These are phyloP conservation scores for Sinella curviseta DNA, from an alignment of 1,140 invertebrate genomes.

Conservation along the genomic window DNA sequence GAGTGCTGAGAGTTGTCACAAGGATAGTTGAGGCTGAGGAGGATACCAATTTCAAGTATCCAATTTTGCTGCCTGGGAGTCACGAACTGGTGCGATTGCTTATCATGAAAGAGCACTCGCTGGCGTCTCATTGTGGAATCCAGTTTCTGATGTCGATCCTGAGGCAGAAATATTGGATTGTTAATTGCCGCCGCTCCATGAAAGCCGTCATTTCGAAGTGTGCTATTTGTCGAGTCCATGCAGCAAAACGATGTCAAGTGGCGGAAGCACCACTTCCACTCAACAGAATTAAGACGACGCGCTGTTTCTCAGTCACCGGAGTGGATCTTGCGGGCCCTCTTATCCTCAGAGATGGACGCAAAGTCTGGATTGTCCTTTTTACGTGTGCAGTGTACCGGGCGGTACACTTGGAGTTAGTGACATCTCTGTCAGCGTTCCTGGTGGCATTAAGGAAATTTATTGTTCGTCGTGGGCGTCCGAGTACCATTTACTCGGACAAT, in stretches of 20 bases:
- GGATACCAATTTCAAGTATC: neutral
- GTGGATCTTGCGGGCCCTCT: constrained; percentile 50
- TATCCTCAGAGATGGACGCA: constrained; percentile 40
- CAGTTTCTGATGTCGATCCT: neutral
- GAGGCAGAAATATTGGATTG: constrained; percentile 36
- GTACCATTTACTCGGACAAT: constrained; percentile 49
- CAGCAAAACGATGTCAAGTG: constrained; percentile 22
- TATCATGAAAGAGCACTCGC: constrained; percentile 18
- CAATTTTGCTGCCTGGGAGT: constrained; percentile 19
- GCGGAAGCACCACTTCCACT: constrained; percentile 40
- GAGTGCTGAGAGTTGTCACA: constrained; percentile 19
- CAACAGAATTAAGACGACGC: constrained; percentile 30
- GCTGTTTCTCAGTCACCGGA: constrained; percentile 39
- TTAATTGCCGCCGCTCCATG: constrained; percentile 18
- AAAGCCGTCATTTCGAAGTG: constrained; percentile 29
- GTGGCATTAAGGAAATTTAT: constrained; percentile 47
- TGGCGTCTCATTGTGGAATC: neutral
- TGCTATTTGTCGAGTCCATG: constrained; percentile 34
- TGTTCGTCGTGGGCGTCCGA: constrained; percentile 42
- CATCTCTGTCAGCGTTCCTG: constrained; percentile 48
- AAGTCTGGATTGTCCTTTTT: constrained; percentile 51
- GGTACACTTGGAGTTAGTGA: constrained; percentile 50
- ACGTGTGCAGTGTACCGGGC: constrained; percentile 52
- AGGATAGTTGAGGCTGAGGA: neutral
- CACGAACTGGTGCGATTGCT: neutral